Base-by-base conservation (phyloP, 2,888 invertebrate genomes). In the Pristionchus maxplancki region DNA sequence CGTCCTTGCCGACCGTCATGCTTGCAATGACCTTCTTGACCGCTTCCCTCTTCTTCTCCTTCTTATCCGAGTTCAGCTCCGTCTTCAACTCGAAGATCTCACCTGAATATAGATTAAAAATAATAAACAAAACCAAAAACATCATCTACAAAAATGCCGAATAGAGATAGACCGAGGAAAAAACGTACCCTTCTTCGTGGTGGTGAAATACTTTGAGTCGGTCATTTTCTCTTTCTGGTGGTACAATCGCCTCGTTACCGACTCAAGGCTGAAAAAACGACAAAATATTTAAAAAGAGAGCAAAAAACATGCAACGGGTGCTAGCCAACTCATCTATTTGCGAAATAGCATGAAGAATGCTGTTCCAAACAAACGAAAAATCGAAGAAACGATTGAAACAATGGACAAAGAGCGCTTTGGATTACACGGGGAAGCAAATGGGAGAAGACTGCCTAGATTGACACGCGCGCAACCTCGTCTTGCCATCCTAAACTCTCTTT, bases 1-100 rank as follows among this genome's bases (percentile, higher is more conserved):
- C 99, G 96, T 99, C 99, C 96, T 99, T 99, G 87, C 99, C 99
- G 37, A 99, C 99, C 11, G 99, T 99, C 99, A 99, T 99, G 90
- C 98, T 98, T 40, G 99, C 99, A 95, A 99, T 99, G 95, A 98
- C 98, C 96, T 99, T 99, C 95, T 99, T 99, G 0, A 99, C 99
- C 85, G 99, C 99, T 95, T 99, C 99, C 95, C 98, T 97, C 95
- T 99, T 99, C 96, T 99, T 99, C 95, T 99, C 99, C 94, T 99
- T 99, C 95, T 99, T 99, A 95, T 99, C 99, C 96, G 98, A 98
- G 95, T 99, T 99, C 88, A 99, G 96, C 95, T 99, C 99, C 11
- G 98, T 98, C 95, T 99, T 99, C 88, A 99, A 96, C 96, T 99
- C 99, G 96, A 99, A 99, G 95, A 99, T 99, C 96, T 99, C 99